A percentile compares a stretch with the other conserved stretches of the same genome.
Evolutionary conservation across 2,113 vertebrate genomes (phyloP).

Genomic region (Eptesicus fuscus): DNA sequence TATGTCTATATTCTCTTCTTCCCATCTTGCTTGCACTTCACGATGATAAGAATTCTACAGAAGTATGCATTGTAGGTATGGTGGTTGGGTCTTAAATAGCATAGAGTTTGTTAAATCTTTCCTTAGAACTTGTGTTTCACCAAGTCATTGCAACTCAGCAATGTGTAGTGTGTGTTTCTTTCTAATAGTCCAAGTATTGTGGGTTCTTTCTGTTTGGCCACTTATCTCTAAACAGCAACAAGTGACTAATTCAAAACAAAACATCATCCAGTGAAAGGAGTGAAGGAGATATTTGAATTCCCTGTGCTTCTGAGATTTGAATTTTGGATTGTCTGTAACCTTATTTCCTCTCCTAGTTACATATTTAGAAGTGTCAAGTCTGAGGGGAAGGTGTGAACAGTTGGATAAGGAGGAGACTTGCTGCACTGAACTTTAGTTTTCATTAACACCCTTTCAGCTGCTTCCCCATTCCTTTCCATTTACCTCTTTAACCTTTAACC

Average conservation of each 20-base stretch:
- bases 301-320: neutral
- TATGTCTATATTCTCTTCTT: constrained; percentile 48
- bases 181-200: neutral
- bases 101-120: constrained; percentile 46
- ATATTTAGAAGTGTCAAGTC: neutral
- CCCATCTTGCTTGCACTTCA: constrained; percentile 18
- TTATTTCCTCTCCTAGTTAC: neutral
- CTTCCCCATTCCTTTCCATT: constrained; percentile 30
- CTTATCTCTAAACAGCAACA: neutral
- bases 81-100: constrained; percentile 56
- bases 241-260: neutral
- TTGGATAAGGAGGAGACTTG: neutral
- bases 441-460: neutral
- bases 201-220: neutral
- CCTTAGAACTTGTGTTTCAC: constrained; percentile 30
- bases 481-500: constrained; percentile 36
- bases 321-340: constrained; percentile 2
- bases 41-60: constrained; percentile 50
- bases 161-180: neutral
- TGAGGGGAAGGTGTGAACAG: constrained; percentile 15
- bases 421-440: neutral
- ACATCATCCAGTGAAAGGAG: neutral
- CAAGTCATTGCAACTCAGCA: neutral
- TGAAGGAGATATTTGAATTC: neutral
- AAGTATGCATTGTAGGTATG: constrained; percentile 62